These are phyloP conservation scores for Torymus texanus DNA, from an alignment of 2,888 invertebrate genomes.

Conservation along the genomic window DNA sequence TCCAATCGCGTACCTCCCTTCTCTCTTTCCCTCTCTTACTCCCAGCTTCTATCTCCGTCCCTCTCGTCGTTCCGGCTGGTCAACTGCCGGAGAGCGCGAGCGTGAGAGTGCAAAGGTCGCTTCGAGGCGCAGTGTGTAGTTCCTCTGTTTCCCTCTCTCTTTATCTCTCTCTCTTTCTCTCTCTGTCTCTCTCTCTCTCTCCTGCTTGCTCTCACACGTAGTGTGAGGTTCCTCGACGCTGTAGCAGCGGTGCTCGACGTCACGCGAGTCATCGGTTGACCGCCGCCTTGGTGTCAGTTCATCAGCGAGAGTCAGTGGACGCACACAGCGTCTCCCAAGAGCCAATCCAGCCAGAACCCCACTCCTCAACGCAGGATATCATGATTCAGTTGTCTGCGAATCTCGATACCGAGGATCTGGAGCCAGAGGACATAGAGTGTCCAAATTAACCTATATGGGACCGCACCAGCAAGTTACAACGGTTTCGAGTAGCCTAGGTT, in stretches of 20 bases:
- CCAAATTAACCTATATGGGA: too few species aligned
- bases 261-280: neutral
- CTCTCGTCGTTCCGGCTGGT: conserved; percentile 6
- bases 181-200: too few species aligned
- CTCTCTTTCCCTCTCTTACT: too few species aligned
- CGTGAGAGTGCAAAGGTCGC: conserved; percentile 56
- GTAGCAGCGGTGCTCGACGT: neutral
- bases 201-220: too few species aligned
- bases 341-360: neutral
- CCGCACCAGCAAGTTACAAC: too few species aligned
- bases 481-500: too few species aligned
- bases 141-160: neutral
- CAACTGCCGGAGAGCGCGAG: conserved; percentile 51
- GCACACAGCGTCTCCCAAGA: neutral
- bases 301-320: conserved; percentile 20
- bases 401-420: conserved; percentile 44
- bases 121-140: neutral
- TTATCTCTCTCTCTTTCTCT: conserved; percentile 3
- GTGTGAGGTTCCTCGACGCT: neutral
- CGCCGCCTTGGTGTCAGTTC: conserved; percentile 7
- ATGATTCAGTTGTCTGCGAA: conserved; percentile 20
- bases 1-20: conserved; percentile 1
- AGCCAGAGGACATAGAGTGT: conserved; percentile 13
- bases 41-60: conserved; percentile 1
- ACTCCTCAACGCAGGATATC: neutral